Conservation (phyloP, 2,888 invertebrate genomes). For the Litoditis marina region DNA sequence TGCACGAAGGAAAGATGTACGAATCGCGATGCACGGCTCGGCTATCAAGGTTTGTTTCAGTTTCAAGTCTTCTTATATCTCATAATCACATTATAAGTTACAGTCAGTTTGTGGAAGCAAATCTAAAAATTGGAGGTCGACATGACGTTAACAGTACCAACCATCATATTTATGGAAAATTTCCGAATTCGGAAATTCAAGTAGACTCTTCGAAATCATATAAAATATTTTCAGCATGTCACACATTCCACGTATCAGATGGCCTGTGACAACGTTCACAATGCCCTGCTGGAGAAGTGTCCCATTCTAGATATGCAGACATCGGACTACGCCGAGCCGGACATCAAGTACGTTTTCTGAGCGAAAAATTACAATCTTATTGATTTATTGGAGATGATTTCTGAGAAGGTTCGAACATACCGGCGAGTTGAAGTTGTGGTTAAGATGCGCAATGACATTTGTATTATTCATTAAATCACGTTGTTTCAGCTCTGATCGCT, state of each 20-base stretch:
- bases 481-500: slow-evolving; percentile 1
- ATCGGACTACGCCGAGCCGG: slow-evolving; percentile 56
- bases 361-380: too few species aligned
- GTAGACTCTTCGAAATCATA: background rate
- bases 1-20: slow-evolving; percentile 26
- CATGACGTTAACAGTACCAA: too few species aligned
- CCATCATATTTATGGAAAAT: too few species aligned
- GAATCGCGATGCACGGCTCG: slow-evolving; percentile 36
- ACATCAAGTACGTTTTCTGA: too few species aligned
- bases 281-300: slow-evolving; percentile 41
- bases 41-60: slow-evolving; percentile 24
- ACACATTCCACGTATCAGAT: slow-evolving; percentile 48
- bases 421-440: too few species aligned
- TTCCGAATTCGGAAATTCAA: background rate
- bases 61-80: background rate
- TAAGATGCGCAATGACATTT: too few species aligned
- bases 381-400: too few species aligned
- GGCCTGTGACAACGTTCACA: slow-evolving; percentile 45
- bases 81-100: background rate
- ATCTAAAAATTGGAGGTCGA: too few species aligned
- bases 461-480: background rate
- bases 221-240: slow-evolving; percentile 26
- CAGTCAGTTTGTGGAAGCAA: too few species aligned
- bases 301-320: slow-evolving; percentile 32
- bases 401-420: too few species aligned